phyloP scores from a whole-genome alignment of 2,888 invertebrate species.

The Cordilura impudica region DNA sequence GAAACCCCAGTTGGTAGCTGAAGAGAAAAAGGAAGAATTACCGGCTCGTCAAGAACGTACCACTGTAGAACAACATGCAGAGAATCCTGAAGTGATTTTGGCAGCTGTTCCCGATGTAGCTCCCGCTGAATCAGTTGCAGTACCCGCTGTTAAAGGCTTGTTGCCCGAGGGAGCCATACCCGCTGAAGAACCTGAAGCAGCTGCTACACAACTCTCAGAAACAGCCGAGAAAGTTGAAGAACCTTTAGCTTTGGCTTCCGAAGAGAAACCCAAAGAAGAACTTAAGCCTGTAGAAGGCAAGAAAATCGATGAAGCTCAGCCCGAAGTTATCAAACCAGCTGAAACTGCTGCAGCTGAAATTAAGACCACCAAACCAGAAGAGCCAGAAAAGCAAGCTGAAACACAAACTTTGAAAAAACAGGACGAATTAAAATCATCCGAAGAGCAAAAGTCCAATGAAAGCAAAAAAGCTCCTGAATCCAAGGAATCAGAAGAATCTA shows the following conservation, averaged over 20 bases:
- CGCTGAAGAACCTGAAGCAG: slow-evolving; percentile 48
- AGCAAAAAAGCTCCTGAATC: slow-evolving; percentile 66
- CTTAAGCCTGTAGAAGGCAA: slow-evolving; percentile 54
- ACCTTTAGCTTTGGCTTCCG: slow-evolving; percentile 67
- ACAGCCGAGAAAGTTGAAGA: slow-evolving; percentile 60
- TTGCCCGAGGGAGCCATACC: slow-evolving; percentile 61
- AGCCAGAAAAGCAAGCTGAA: slow-evolving; percentile 59
- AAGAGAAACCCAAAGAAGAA: slow-evolving; percentile 71
- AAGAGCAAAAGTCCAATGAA: slow-evolving; percentile 59
- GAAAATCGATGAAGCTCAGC: slow-evolving; percentile 67
- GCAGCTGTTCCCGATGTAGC: slow-evolving; percentile 42
- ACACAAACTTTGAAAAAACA: slow-evolving; percentile 17
- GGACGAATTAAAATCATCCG: slow-evolving; percentile 54
- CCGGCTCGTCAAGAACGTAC: slow-evolving; percentile 69
- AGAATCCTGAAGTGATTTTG: slow-evolving; percentile 30
- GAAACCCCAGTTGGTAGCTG: slow-evolving; percentile 35
- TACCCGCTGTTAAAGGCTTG: slow-evolving; percentile 55
- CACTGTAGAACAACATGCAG: slow-evolving; percentile 63
- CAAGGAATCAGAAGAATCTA: slow-evolving; percentile 68
- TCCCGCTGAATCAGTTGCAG: slow-evolving; percentile 19
- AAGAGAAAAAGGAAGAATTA: slow-evolving; percentile 66
- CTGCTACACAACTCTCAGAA: slow-evolving; percentile 61
- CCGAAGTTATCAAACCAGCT: neutral
- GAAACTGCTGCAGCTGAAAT: slow-evolving; percentile 72
- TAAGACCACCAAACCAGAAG: slow-evolving; percentile 74